phyloP scores from a whole-genome alignment of 2,888 invertebrate genomes.

The Drepanosiphum platanoidis region DNA sequence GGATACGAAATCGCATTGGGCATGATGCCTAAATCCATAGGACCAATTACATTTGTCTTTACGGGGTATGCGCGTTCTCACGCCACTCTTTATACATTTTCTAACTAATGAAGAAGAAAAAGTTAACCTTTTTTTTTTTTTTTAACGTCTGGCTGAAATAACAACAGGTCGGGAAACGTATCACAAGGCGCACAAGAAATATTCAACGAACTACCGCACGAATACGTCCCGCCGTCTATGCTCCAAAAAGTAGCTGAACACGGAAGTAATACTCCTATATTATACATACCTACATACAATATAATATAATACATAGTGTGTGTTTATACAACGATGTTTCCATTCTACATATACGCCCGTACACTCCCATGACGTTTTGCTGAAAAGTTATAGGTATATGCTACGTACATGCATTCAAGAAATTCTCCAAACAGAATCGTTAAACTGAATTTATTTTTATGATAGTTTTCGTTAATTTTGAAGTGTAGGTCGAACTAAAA shows the following conservation, averaged over 20 bases:
- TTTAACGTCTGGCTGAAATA: background rate
- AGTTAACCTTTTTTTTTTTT: background rate
- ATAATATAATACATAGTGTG: background rate
- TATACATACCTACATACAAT: too few relatives aligned
- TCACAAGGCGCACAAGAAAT: conserved; percentile 84
- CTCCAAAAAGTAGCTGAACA: conserved; percentile 95
- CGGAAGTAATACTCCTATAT: conserved; percentile 89
- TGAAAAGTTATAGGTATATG: too few relatives aligned
- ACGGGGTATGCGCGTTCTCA: conserved; percentile 86
- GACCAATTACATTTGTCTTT: conserved; percentile 96
- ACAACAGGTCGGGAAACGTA: conserved; percentile 69
- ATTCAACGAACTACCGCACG: conserved; percentile 96
- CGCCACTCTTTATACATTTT: too few relatives aligned
- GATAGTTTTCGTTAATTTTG: background rate
- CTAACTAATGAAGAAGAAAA: background rate
- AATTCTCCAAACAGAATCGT: too few relatives aligned
- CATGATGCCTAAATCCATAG: conserved; percentile 97
- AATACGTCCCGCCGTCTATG: conserved; percentile 96
- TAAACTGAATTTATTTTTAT: background rate
- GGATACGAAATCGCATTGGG: conserved; percentile 96
- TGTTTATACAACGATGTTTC: too few relatives aligned
- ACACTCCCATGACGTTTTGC: too few relatives aligned
- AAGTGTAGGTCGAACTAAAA: too few relatives aligned
- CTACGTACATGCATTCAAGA: too few relatives aligned
- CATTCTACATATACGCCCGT: too few relatives aligned